A percentile compares a stretch with the other conserved stretches of the same genome.
phyloP scores from a whole-genome alignment of 2,888 invertebrate species.

The Parochlus steinenii region DNA sequence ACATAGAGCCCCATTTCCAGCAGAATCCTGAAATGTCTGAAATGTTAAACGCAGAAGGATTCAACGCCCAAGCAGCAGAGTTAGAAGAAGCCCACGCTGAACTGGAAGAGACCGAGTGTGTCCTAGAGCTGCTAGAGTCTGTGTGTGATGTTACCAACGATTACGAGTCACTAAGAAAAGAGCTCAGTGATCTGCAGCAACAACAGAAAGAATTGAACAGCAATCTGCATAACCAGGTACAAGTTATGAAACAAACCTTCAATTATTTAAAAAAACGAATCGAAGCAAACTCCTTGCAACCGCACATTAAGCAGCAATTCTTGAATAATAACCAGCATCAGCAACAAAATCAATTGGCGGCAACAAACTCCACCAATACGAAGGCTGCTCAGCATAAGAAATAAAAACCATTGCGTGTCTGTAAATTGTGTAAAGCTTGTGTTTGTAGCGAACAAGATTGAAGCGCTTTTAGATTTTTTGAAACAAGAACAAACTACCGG shows the following conservation, averaged over 20 bases:
- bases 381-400: no score
- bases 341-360: constrained; percentile 3
- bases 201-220: constrained; percentile 60
- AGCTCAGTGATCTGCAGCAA: constrained; percentile 64
- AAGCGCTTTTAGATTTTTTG: no score
- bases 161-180: constrained; percentile 60
- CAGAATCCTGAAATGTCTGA: constrained; percentile 20
- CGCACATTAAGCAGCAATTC: constrained; percentile 9
- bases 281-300: constrained; percentile 21
- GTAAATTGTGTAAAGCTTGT: no score
- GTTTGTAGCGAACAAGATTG: no score
- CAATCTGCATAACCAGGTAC: constrained; percentile 53
- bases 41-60: no score
- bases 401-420: no score
- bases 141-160: constrained; percentile 64
- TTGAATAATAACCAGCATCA: constrained; percentile 2
- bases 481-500: no score
- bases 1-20: constrained; percentile 29
- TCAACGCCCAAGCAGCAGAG: no score
- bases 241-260: constrained; percentile 50
- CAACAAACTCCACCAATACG: no score
- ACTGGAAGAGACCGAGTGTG: constrained; percentile 40
- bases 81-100: no score
- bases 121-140: constrained; percentile 54
- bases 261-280: constrained; percentile 53